phyloP scores from a whole-genome alignment of 2,888 invertebrate species.

The Sarcophaga variegata region DNA sequence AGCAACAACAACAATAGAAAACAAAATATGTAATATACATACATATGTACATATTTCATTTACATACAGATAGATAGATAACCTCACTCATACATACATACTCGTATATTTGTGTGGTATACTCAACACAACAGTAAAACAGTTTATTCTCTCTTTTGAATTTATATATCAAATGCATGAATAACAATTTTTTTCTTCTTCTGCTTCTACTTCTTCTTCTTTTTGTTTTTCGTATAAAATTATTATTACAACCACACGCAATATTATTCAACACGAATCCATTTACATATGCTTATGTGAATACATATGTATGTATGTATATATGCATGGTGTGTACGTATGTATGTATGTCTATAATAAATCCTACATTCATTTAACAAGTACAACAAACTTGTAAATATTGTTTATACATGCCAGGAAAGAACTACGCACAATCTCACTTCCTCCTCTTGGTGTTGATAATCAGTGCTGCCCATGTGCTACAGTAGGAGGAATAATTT shows the following conservation, averaged over 20 bases:
- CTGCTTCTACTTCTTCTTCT: no score
- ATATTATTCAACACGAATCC: no score
- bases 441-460: no score
- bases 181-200: constrained; percentile 12
- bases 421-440: no score
- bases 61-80: background rate
- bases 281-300: background rate
- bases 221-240: background rate
- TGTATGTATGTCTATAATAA: constrained; percentile 14
- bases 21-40: background rate
- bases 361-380: constrained; percentile 33
- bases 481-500: no score
- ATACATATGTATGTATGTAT: background rate
- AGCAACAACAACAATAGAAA: constrained; percentile 19
- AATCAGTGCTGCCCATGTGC: no score
- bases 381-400: constrained; percentile 24
- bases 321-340: background rate
- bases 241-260: constrained; percentile 26
- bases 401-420: background rate
- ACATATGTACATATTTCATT: no score
- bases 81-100: background rate
- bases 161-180: background rate
- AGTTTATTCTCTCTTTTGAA: background rate
- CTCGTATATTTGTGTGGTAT: background rate
- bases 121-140: background rate